Conservation (phyloP, 2,113 vertebrate species). For the Rhagologus leucostigma region DNA sequence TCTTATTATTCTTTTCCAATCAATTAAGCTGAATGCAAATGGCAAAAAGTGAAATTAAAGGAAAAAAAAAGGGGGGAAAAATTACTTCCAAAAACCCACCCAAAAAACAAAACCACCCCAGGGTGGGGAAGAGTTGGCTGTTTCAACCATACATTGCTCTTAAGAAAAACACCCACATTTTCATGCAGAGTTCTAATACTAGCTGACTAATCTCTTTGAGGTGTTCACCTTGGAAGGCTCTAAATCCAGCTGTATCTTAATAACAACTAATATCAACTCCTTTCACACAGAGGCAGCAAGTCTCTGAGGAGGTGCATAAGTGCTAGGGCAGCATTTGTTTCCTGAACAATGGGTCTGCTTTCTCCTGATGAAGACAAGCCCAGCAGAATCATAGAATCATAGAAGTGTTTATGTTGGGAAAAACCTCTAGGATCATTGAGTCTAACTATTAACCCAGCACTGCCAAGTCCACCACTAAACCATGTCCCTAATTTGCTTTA, state of each 20-base stretch:
- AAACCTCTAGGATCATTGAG: background rate
- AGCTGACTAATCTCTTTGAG: background rate
- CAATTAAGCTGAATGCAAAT: slow-evolving; percentile 5
- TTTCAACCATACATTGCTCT: background rate
- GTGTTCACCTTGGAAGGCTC: background rate
- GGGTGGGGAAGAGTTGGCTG: background rate
- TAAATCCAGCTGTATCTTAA: background rate
- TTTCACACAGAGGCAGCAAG: background rate
- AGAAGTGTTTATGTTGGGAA: background rate
- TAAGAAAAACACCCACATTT: background rate
- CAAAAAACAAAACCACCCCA: background rate
- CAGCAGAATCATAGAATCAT: background rate
- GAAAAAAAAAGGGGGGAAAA: background rate
- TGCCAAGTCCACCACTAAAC: background rate
- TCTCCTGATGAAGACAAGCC: background rate
- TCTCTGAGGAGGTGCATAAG: background rate
- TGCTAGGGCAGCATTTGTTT: background rate
- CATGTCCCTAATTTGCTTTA: background rate
- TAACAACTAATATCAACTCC: background rate
- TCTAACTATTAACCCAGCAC: background rate
- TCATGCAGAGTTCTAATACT: background rate
- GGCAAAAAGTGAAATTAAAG: background rate
- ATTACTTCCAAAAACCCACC: background rate
- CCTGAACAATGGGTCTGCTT: background rate
- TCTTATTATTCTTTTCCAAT: slow-evolving; percentile 15